Evolutionary conservation across 1,140 invertebrate genomes (phyloP).

Genomic region (Neodiprion pinetum): DNA sequence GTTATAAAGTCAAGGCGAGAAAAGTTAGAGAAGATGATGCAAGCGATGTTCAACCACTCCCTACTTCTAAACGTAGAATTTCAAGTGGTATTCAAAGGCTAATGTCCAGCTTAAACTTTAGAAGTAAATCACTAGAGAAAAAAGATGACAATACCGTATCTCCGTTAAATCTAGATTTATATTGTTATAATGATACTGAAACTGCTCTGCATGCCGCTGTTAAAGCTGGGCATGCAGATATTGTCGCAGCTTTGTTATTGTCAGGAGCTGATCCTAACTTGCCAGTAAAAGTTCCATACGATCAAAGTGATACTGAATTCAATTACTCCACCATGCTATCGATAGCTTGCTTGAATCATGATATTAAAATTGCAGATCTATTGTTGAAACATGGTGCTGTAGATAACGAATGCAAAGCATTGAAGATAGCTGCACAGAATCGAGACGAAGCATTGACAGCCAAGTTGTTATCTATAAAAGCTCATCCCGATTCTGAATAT

Average conservation of each 20-base stretch:
- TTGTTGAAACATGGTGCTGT: slow-evolving; percentile 86
- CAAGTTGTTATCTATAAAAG: slow-evolving; percentile 80
- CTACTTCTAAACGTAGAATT: slow-evolving; percentile 75
- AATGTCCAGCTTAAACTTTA: slow-evolving; percentile 80
- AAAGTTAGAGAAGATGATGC: slow-evolving; percentile 63
- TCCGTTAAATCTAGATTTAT: slow-evolving; percentile 77
- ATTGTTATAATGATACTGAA: slow-evolving; percentile 77
- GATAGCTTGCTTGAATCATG: slow-evolving; percentile 61
- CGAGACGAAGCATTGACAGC: slow-evolving; percentile 77
- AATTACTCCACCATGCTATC: slow-evolving; percentile 51
- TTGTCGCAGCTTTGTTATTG: slow-evolving; percentile 76
- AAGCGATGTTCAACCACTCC: slow-evolving; percentile 42
- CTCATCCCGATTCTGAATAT: slow-evolving; percentile 83
- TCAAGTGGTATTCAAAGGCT: slow-evolving; percentile 88
- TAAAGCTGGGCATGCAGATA: slow-evolving; percentile 76
- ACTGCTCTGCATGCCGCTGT: slow-evolving; percentile 83
- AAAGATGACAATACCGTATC: slow-evolving; percentile 68
- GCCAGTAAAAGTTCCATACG: slow-evolving; percentile 59
- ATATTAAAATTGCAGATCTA: slow-evolving; percentile 71
- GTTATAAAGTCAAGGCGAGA: slow-evolving; percentile 73
- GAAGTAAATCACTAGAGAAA: slow-evolving; percentile 57
- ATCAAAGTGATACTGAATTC: slow-evolving; percentile 56
- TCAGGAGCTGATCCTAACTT: slow-evolving; percentile 79
- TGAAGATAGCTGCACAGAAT: slow-evolving; percentile 73
- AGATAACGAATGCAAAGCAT: slow-evolving; percentile 85